A percentile compares a stretch with the other conserved stretches of the same genome.
Conservation (phyloP, 2,113 vertebrate species). For the Coryphaenoides rupestris region DNA sequence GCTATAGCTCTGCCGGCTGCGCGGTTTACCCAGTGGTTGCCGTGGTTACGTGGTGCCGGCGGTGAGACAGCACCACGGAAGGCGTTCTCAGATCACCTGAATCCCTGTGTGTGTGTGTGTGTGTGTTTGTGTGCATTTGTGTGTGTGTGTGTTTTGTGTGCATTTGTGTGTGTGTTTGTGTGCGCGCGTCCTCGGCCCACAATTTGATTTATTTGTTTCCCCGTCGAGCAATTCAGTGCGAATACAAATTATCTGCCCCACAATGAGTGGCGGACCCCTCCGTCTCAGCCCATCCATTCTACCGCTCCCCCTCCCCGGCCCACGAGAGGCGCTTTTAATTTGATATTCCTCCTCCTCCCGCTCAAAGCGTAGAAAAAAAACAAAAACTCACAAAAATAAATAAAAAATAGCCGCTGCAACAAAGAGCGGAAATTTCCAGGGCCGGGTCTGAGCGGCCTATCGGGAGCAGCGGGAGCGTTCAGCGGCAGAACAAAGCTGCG, state of each 20-base stretch:
- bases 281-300: constrained; percentile 55
- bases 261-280: constrained; percentile 50
- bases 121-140: too few species aligned
- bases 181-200: constrained; percentile 45
- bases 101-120: constrained; percentile 46
- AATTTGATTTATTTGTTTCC: constrained; percentile 63
- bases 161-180: background rate
- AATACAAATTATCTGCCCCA: constrained; percentile 66
- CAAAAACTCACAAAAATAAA: constrained; percentile 23
- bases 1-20: constrained; percentile 5
- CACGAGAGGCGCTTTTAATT: constrained; percentile 52
- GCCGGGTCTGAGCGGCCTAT: constrained; percentile 36
- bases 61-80: constrained; percentile 66
- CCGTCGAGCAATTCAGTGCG: constrained; percentile 45
- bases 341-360: constrained; percentile 48
- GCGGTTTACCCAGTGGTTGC: constrained; percentile 50
- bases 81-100: constrained; percentile 73
- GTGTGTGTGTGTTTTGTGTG: constrained; percentile 14
- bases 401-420: constrained; percentile 14
- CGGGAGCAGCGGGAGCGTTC: constrained; percentile 27
- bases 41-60: constrained; percentile 63
- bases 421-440: constrained; percentile 37
- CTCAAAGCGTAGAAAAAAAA: constrained; percentile 2
- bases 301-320: constrained; percentile 45
- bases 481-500: constrained; percentile 30